These are phyloP conservation scores for Notolepis coatsorum DNA, from an alignment of 2,797 vertebrate species.

Conservation along the genomic window DNA sequence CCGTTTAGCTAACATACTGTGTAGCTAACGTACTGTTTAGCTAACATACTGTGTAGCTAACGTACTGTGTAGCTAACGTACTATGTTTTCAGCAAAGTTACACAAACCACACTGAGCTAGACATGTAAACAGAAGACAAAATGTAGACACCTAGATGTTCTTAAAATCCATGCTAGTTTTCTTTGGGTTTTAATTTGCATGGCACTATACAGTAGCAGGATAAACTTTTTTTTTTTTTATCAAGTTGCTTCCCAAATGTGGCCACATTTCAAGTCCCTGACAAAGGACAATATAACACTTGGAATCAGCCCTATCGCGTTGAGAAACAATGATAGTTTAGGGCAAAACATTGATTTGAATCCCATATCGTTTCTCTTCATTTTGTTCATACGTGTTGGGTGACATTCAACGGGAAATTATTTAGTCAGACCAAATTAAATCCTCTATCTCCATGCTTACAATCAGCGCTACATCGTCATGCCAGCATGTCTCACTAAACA, in stretches of 20 bases:
- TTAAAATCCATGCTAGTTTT: too few relatives aligned
- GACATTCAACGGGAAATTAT: constrained; percentile 19
- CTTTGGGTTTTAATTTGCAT: too few relatives aligned
- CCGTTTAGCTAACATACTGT: too few relatives aligned
- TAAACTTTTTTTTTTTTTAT: background rate
- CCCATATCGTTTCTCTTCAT: constrained; percentile 28
- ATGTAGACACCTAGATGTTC: too few relatives aligned
- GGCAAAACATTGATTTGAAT: constrained; percentile 45
- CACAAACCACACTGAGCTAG: too few relatives aligned
- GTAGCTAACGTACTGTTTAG: too few relatives aligned
- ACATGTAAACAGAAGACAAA: too few relatives aligned
- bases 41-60: too few relatives aligned
- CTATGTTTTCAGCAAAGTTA: too few relatives aligned
- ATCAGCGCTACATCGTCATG: constrained; percentile 26
- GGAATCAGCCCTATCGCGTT: background rate
- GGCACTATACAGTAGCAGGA: too few relatives aligned
- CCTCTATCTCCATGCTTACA: constrained; percentile 28
- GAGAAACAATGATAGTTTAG: constrained; percentile 13
- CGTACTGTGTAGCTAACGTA: too few relatives aligned
- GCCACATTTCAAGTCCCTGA: background rate
- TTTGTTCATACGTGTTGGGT: constrained; percentile 23
- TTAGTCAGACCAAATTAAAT: constrained; percentile 40
- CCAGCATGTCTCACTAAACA: constrained; percentile 67
- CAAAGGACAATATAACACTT: background rate
- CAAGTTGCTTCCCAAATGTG: background rate